Conservation (phyloP, 2,888 invertebrate genomes). For the Cephus spinipes region DNA sequence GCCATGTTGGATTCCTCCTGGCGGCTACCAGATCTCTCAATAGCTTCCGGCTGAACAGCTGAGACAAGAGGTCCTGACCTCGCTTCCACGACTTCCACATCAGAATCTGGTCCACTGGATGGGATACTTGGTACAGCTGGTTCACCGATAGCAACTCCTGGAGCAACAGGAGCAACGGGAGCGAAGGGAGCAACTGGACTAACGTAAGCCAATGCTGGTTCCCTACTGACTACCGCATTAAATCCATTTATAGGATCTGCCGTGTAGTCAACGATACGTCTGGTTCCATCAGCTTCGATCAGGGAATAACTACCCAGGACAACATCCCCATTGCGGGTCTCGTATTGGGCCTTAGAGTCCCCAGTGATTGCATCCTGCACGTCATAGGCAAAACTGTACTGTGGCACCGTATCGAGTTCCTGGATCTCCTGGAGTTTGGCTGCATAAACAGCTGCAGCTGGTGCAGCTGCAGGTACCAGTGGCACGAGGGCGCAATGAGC, state of each 20-base stretch:
- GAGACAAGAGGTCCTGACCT: constrained; percentile 45
- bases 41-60: constrained; percentile 13
- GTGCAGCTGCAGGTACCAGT: constrained; percentile 33
- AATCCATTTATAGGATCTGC: constrained; percentile 58
- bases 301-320: constrained; percentile 59
- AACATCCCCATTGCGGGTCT: constrained; percentile 54
- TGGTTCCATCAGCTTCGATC: constrained; percentile 58
- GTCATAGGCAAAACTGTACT: constrained; percentile 58
- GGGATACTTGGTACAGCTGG: constrained; percentile 45
- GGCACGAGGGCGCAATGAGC: constrained; percentile 66
- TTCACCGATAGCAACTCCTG: constrained; percentile 29
- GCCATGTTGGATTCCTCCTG: background rate
- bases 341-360: constrained; percentile 59
- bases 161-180: constrained; percentile 45
- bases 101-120: constrained; percentile 57
- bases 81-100: constrained; percentile 60
- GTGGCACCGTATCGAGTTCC: constrained; percentile 51
- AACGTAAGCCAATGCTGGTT: constrained; percentile 59
- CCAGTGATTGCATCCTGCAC: constrained; percentile 57
- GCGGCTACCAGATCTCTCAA: too few relatives aligned
- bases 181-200: constrained; percentile 53
- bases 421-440: constrained; percentile 45
- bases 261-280: constrained; percentile 58
- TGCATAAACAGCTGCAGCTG: constrained; percentile 13
- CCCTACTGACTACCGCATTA: constrained; percentile 62